These are phyloP conservation scores for Diabrotica balteata DNA, from an alignment of 2,888 invertebrate species.

Conservation along the genomic window DNA sequence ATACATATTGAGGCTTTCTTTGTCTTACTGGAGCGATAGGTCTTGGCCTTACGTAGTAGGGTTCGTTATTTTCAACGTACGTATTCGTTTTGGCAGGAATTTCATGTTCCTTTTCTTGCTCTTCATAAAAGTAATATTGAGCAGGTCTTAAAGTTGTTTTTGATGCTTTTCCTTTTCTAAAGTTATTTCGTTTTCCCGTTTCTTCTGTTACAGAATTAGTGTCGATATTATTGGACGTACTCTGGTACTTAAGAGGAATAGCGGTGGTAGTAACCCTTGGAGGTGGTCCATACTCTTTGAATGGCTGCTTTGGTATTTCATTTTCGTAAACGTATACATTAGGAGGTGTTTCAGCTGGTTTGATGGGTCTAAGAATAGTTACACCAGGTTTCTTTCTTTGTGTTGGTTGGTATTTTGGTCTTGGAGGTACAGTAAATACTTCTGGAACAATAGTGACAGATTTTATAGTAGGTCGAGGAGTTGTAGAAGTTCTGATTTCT, in stretches of 20 bases:
- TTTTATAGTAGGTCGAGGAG: slow-evolving; percentile 54
- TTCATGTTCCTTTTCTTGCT: slow-evolving; percentile 40
- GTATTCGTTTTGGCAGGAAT: slow-evolving; percentile 39
- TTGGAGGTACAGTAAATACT: slow-evolving; percentile 26
- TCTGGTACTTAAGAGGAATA: slow-evolving; percentile 70
- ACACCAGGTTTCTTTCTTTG: slow-evolving; percentile 46
- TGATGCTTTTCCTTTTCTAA: slow-evolving; percentile 22
- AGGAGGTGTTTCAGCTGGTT: slow-evolving; percentile 53
- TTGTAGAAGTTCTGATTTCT: slow-evolving; percentile 49
- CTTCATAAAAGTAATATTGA: slow-evolving; percentile 75
- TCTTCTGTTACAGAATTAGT: slow-evolving; percentile 62
- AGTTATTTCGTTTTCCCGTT: slow-evolving; percentile 48
- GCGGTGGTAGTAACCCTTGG: slow-evolving; percentile 64
- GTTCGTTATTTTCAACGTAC: slow-evolving; percentile 39
- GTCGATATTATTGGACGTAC: slow-evolving; percentile 63
- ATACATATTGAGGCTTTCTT: slow-evolving; percentile 51
- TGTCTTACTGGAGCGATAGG: slow-evolving; percentile 35
- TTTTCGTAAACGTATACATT: slow-evolving; percentile 56
- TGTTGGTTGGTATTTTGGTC: slow-evolving; percentile 23
- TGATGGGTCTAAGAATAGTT: slow-evolving; percentile 56
- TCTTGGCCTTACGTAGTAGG: slow-evolving; percentile 46
- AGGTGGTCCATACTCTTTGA: slow-evolving; percentile 42
- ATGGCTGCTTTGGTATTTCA: slow-evolving; percentile 62
- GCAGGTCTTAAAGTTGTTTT: slow-evolving; percentile 58
- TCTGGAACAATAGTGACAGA: slow-evolving; percentile 59